Conservation (phyloP, 64 coral and sea anemone species). For the Astreopora myriophthalma region DNA sequence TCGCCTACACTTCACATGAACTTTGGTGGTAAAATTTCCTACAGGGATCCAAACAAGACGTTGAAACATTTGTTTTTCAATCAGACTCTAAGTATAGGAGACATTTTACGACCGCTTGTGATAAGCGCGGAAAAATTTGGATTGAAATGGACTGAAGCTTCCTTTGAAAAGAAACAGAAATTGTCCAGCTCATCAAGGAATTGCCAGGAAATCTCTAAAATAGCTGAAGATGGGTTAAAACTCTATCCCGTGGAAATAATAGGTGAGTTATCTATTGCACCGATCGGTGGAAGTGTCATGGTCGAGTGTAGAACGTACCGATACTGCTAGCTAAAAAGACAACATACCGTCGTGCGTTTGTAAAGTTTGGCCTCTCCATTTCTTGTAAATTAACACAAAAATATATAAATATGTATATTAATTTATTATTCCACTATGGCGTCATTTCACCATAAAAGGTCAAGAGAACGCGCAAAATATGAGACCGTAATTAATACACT, state of each 20-base stretch:
- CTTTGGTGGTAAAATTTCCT: conserved; percentile 76
- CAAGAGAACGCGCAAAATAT: too few relatives aligned
- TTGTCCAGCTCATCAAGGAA: conserved; percentile 19
- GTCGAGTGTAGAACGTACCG: too few relatives aligned
- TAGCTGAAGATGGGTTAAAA: conserved; percentile 15
- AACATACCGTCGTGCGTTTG: too few relatives aligned
- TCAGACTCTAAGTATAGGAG: conserved; percentile 52
- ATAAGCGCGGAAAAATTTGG: conserved; percentile 80
- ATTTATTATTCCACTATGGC: too few relatives aligned
- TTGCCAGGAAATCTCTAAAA: conserved; percentile 32
- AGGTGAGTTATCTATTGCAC: too few relatives aligned
- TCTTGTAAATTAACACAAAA: too few relatives aligned
- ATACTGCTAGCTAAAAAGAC: too few relatives aligned
- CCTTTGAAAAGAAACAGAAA: conserved; percentile 81
- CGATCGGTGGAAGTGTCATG: too few relatives aligned
- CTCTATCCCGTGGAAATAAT: conserved; percentile 59
- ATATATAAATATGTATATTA: too few relatives aligned
- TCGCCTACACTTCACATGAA: conserved; percentile 87
- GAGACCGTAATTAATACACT: too few relatives aligned
- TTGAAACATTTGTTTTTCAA: conserved; percentile 79
- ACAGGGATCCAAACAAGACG: conserved; percentile 78
- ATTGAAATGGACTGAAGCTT: conserved; percentile 72
- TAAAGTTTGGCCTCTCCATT: too few relatives aligned
- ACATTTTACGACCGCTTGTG: conserved; percentile 71
- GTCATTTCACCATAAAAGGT: too few relatives aligned